phyloP scores from a whole-genome alignment of 1,140 invertebrate species.

The Babylonia areolata region DNA sequence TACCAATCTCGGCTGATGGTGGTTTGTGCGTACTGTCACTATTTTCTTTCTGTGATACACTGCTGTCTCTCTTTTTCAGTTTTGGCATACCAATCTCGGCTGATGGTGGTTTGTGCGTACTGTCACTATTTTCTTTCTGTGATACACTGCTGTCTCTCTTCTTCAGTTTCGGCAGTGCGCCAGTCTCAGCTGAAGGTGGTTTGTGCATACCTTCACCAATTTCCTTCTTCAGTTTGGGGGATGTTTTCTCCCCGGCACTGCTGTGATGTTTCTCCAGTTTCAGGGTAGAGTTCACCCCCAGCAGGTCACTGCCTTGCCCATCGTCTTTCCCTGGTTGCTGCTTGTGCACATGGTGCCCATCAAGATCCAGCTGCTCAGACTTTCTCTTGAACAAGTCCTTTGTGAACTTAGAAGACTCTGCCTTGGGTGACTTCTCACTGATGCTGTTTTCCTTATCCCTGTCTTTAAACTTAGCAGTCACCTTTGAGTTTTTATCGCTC shows the following conservation, averaged over 20 bases:
- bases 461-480: not conserved
- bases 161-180: too few species aligned
- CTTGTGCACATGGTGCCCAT: not conserved
- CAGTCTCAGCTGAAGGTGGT: too few species aligned
- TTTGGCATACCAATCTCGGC: too few species aligned
- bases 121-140: too few species aligned
- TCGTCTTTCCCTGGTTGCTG: not conserved
- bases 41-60: too few species aligned
- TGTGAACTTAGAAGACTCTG: conserved; percentile 41
- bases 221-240: not conserved
- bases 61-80: too few species aligned
- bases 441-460: not conserved
- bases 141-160: too few species aligned
- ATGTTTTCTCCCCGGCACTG: not conserved
- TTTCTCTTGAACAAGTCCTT: conserved; percentile 16
- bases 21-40: too few species aligned
- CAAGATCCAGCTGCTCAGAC: not conserved
- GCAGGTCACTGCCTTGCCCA: not conserved
- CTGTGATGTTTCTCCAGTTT: not conserved
- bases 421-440: not conserved
- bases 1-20: too few species aligned
- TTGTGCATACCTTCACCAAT: too few species aligned
- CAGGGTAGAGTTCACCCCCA: not conserved
- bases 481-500: not conserved
- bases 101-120: too few species aligned